Evolutionary conservation across 2,888 invertebrate species (phyloP), one percentile per base, ranked within the genome.

Genomic region (Troilus luridus): DNA sequence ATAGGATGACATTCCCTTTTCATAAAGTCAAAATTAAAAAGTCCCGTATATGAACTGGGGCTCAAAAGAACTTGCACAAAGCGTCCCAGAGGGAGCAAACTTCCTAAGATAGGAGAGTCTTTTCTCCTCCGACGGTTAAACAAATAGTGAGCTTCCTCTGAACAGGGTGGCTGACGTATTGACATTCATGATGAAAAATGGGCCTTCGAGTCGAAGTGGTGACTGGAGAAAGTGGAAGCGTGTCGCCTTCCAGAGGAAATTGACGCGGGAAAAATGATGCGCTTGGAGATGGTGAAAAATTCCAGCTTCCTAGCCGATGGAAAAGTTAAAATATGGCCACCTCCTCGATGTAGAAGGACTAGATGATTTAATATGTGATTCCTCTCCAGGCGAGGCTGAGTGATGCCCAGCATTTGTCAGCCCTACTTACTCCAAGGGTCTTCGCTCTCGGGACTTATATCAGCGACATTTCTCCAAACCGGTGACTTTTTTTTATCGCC

Each of bases 131-230:
- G 21, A 11, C 88, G 58, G 88, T 90, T 90, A 90, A 90, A 90
- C 77, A 90, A 90, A 90, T 77, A 90, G 90, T 72, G 54, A 72
- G 72, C 77, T 59, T 77, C 77, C 77, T 72, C 72, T 58, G 14
- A 54, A 89, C 54, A 89, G 89, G 54, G 21, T 54, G 54, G 77
- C 24, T 90, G 90, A 90, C 77, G 90, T 90, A 90, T 90, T 90
- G 90, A 90, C 90, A 90, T 90, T 90, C 72, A 90, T 90, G 90
- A 90, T 90, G 90, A 90, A 58, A 90, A 90, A 90, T 77, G 77
- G 67, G 5, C 67, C 56, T n/a, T 21, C 12, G 58, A 9, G 59
- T 27, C 72, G 77, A 62, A 17, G 56, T 58, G 85, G 85, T 56
- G 85, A 85, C 85, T 56, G n/a, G n/a, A 56, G 56, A 85, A 56